Evolutionary conservation across 1,140 invertebrate genomes (phyloP).

Genomic region (Melitaea cinxia): DNA sequence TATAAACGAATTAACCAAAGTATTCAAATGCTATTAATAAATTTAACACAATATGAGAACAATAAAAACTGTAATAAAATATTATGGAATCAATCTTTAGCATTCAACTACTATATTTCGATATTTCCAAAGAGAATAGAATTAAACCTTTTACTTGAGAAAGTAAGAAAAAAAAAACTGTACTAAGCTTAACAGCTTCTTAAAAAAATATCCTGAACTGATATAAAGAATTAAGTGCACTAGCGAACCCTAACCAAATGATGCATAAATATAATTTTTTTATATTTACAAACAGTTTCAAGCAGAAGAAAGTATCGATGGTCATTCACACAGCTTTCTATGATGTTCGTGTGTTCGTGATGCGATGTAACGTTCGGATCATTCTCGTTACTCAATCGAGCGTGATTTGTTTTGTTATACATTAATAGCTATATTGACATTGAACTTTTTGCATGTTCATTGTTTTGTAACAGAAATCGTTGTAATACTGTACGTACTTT

Average conservation of each 20-base stretch:
- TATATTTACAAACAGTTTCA: conserved; percentile 8
- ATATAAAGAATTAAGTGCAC: neutral
- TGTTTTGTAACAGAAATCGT: neutral
- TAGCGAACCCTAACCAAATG: neutral
- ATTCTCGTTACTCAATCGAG: neutral
- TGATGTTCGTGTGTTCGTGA: conserved; percentile 20
- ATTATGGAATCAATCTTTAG: too few species aligned
- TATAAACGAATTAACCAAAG: too few species aligned
- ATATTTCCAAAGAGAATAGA: too few species aligned
- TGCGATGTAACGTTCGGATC: conserved; percentile 6
- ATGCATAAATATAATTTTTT: neutral
- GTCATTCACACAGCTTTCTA: conserved; percentile 21
- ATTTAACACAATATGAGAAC: too few species aligned
- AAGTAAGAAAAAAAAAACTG: too few species aligned
- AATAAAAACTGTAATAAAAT: too few species aligned
- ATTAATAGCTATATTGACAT: conserved; percentile 3
- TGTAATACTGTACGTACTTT: neutral
- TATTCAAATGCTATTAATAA: too few species aligned
- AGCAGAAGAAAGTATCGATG: conserved; percentile 11
- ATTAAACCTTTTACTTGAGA: too few species aligned
- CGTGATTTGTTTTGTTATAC: conserved; percentile 1
- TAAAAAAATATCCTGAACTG: too few species aligned
- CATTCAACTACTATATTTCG: too few species aligned
- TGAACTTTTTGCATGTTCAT: neutral
- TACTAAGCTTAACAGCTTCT: too few species aligned